Percentiles rank a stretch among this genome's conserved stretches.
phyloP scores from a whole-genome alignment of 2,113 vertebrate genomes.

The Corydoras sp. region DNA sequence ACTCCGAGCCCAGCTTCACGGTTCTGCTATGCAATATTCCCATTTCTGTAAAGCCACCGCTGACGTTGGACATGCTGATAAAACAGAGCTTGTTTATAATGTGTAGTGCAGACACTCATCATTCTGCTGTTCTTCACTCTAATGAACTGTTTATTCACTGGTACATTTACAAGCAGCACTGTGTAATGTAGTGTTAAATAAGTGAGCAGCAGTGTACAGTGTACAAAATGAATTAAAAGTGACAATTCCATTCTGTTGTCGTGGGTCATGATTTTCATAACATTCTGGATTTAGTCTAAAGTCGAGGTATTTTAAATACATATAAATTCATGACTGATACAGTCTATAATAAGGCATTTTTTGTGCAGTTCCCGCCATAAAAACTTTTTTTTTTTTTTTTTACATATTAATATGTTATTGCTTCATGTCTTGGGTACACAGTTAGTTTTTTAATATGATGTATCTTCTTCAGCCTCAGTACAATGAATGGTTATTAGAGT shows the following conservation, averaged over 20 bases:
- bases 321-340: too few species aligned
- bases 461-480: too few species aligned
- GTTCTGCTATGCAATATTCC: conserved; percentile 74
- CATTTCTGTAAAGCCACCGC: conserved; percentile 40
- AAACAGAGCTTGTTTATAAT: conserved; percentile 42
- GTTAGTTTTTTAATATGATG: too few species aligned
- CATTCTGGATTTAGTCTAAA: background rate
- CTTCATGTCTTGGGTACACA: too few species aligned
- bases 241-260: conserved; percentile 34
- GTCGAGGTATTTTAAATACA: too few species aligned
- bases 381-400: too few species aligned
- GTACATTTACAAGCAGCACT: conserved; percentile 64
- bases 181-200: conserved; percentile 74
- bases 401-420: too few species aligned
- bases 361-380: too few species aligned
- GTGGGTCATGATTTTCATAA: conserved; percentile 3
- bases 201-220: conserved; percentile 73
- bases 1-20: conserved; percentile 21
- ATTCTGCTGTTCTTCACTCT: conserved; percentile 51
- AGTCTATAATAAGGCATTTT: too few species aligned
- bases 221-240: conserved; percentile 64
- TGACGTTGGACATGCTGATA: conserved; percentile 31
- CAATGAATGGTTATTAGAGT: too few species aligned
- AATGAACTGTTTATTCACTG: conserved; percentile 61
- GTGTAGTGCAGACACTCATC: conserved; percentile 48